A percentile compares a stretch with the other conserved stretches of the same genome.
Conservation (phyloP, 2,113 vertebrate genomes). For the Osmerus mordax region DNA sequence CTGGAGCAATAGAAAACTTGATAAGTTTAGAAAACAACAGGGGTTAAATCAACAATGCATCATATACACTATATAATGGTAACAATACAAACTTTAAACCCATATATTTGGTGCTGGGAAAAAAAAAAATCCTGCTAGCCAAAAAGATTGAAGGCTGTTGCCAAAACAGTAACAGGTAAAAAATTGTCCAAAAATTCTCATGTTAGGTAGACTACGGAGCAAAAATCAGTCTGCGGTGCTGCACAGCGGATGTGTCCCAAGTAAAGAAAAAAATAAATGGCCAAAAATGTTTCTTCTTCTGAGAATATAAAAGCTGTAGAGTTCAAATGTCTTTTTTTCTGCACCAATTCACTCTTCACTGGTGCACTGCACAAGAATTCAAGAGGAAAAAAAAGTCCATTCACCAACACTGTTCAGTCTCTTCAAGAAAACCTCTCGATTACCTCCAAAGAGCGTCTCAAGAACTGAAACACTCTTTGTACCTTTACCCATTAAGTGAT, state of each 20-base stretch:
- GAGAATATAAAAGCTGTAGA: neutral
- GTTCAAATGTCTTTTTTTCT: neutral
- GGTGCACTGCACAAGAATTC: neutral
- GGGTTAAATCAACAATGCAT: conserved; percentile 65
- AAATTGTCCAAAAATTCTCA: neutral
- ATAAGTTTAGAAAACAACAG: conserved; percentile 92
- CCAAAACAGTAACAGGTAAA: neutral
- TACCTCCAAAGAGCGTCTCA: conserved; percentile 66
- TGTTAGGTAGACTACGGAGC: no score
- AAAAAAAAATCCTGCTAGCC: neutral
- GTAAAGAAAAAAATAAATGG: neutral
- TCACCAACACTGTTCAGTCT: neutral
- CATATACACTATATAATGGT: neutral
- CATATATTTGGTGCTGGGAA: neutral
- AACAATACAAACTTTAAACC: conserved; percentile 1
- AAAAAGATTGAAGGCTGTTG: neutral
- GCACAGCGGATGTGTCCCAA: no score
- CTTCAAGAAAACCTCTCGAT: neutral
- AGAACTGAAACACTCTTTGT: conserved; percentile 54
- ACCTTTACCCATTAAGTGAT: conserved; percentile 48
- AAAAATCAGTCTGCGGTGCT: no score
- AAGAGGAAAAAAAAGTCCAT: neutral
- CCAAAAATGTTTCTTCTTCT: neutral
- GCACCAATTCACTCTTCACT: neutral
- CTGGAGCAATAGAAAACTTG: conserved; percentile 98